These are phyloP conservation scores for Gymnoscopelus braueri DNA, from an alignment of 2,797 vertebrate genomes.

Conservation along the genomic window DNA sequence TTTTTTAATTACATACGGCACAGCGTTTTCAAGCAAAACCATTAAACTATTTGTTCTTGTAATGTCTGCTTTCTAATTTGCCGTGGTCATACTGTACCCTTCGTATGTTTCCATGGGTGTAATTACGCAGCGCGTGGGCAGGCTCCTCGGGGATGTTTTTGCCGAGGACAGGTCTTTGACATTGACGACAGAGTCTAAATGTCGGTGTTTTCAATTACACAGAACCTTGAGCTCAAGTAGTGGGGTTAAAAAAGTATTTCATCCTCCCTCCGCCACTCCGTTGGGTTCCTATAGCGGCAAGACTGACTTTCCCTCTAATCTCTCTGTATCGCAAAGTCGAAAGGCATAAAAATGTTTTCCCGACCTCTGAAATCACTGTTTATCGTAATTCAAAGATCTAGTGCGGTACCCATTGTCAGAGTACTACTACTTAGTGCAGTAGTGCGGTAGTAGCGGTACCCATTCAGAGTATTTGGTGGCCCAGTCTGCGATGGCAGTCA, in stretches of 20 bases:
- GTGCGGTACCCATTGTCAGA: no score
- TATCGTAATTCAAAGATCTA: no score
- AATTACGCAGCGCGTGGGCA: neutral
- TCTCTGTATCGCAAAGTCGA: neutral
- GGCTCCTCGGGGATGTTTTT: neutral
- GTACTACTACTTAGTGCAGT: no score
- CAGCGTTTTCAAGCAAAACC: neutral
- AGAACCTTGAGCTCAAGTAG: neutral
- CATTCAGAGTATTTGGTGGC: no score
- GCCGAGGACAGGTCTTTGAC: neutral
- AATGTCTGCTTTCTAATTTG: neutral
- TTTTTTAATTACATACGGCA: no score
- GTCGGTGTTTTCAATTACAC: neutral
- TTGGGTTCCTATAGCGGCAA: neutral
- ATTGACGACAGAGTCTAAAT: neutral
- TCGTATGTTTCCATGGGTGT: neutral
- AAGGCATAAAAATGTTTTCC: neutral
- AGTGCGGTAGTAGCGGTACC: no score
- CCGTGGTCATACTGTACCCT: neutral
- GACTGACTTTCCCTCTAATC: neutral
- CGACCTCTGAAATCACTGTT: no score
- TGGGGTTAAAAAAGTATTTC: neutral
- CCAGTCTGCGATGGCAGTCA: no score
- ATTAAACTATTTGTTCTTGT: neutral
- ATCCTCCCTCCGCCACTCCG: neutral